Conservation (phyloP, 2,888 invertebrate genomes). For the Lithodes maja region DNA sequence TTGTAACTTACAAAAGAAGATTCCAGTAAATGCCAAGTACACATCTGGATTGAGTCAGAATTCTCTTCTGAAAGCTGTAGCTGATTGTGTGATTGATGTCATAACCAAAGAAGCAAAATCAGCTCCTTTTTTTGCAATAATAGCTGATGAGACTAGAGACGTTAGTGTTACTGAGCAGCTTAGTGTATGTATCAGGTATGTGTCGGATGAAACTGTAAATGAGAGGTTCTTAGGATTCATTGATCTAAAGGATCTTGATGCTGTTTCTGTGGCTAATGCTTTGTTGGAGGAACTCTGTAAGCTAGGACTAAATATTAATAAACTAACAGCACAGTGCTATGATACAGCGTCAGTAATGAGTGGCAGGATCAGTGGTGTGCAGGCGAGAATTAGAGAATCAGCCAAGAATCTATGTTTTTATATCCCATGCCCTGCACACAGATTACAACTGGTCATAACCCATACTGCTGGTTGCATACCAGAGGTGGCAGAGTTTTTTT, state of each 20-base stretch:
- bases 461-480: conserved; percentile 4
- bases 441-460: no score
- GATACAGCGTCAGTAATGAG: no score
- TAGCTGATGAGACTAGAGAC: conserved; percentile 30
- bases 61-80: no score
- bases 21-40: no score
- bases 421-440: no score
- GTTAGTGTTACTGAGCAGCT: conserved; percentile 31
- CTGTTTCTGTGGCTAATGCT: conserved; percentile 23
- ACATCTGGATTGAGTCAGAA: no score
- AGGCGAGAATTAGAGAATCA: no score
- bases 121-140: not conserved
- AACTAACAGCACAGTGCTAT: conserved; percentile 16
- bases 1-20: no score
- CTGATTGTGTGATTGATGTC: no score
- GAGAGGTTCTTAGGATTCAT: conserved; percentile 26
- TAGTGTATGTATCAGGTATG: not conserved
- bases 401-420: no score
- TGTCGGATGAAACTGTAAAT: conserved; percentile 17
- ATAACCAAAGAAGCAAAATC: conserved; percentile 4
- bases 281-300: conserved; percentile 8
- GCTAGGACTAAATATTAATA: conserved; percentile 18
- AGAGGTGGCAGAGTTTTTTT: conserved; percentile 21
- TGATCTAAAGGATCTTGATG: conserved; percentile 17
- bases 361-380: conserved; percentile 25